Evolutionary conservation across 1,140 invertebrate species (phyloP).

Genomic region (Agraylea sexmaculata): DNA sequence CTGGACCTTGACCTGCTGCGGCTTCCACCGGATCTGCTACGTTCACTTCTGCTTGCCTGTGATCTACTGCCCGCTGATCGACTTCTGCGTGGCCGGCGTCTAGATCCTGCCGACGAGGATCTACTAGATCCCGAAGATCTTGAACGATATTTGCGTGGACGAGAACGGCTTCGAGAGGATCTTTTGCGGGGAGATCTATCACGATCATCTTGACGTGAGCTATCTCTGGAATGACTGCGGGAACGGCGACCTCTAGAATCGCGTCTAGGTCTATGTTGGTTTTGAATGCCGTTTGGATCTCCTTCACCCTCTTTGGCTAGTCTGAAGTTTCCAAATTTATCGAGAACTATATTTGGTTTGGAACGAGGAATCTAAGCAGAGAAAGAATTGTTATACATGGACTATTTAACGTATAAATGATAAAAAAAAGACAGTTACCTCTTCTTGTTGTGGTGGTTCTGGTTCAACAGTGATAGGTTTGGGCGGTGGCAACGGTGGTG

Average conservation of each 20-base stretch:
- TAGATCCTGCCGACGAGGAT: constrained; percentile 37
- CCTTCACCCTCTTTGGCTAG: constrained; percentile 40
- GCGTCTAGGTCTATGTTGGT: constrained; percentile 37
- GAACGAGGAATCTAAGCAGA: constrained; percentile 17
- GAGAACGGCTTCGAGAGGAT: constrained; percentile 40
- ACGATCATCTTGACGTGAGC: constrained; percentile 40
- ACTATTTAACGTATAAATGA: not conserved
- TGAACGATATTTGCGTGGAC: constrained; percentile 37
- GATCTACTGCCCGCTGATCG: constrained; percentile 42
- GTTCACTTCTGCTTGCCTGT: constrained; percentile 37
- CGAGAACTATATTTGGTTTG: constrained; percentile 43
- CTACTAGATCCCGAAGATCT: constrained; percentile 39
- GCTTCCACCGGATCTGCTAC: too few relatives aligned
- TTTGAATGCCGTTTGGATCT: constrained; percentile 32
- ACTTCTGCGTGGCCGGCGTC: constrained; percentile 38
- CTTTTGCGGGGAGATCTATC: constrained; percentile 31
- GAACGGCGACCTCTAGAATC: constrained; percentile 29
- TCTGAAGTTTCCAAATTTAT: constrained; percentile 55
- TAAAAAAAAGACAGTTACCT: constrained; percentile 11
- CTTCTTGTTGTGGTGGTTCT: constrained; percentile 37
- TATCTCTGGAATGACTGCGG: constrained; percentile 41
- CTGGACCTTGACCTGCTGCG: constrained; percentile 43
- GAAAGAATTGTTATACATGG: constrained; percentile 1
- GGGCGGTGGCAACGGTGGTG: constrained; percentile 33
- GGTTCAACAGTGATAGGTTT: constrained; percentile 24